A percentile compares a stretch with the other conserved stretches of the same genome.
phyloP scores from a whole-genome alignment of 2,888 invertebrate species.

The Neoascia interrupta region DNA sequence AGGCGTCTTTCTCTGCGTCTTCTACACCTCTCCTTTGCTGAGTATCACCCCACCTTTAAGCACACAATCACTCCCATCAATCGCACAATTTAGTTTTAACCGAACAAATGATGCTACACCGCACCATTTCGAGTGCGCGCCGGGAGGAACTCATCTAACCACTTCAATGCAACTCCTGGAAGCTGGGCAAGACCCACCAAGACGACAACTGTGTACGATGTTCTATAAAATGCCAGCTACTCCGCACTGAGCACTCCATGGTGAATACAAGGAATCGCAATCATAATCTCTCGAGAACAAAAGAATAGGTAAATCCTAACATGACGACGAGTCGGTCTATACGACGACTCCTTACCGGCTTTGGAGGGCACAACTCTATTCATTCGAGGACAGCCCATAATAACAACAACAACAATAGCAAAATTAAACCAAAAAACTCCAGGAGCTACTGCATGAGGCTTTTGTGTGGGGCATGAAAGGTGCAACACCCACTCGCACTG shows the following conservation, averaged over 20 bases:
- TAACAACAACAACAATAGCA: constrained; percentile 20
- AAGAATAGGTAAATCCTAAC: constrained; percentile 48
- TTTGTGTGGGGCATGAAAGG: constrained; percentile 27
- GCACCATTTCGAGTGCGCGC: background rate
- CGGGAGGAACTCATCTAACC: background rate
- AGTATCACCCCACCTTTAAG: background rate
- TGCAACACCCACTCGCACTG: constrained; percentile 56
- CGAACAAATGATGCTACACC: constrained; percentile 46
- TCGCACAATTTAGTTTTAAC: constrained; percentile 53
- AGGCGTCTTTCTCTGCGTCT: constrained; percentile 18
- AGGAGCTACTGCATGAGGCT: constrained; percentile 45
- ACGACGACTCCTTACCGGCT: constrained; percentile 9
- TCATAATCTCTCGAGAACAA: constrained; percentile 54
- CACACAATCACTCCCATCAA: constrained; percentile 49
- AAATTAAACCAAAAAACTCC: constrained; percentile 13
- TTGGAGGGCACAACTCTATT: constrained; percentile 22
- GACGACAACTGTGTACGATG: constrained; percentile 30
- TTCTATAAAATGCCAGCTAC: background rate
- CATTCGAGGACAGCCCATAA: constrained; percentile 14
- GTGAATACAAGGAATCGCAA: constrained; percentile 41
- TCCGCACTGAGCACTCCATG: background rate
- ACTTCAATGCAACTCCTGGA: constrained; percentile 4
- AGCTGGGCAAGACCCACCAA: constrained; percentile 47
- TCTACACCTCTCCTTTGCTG: no score
- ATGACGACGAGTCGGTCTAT: constrained; percentile 43